Evolutionary conservation across 1,140 invertebrate species (phyloP), one percentile per base, ranked within the genome.

Genomic region (Ceratosolen fusciceps): DNA sequence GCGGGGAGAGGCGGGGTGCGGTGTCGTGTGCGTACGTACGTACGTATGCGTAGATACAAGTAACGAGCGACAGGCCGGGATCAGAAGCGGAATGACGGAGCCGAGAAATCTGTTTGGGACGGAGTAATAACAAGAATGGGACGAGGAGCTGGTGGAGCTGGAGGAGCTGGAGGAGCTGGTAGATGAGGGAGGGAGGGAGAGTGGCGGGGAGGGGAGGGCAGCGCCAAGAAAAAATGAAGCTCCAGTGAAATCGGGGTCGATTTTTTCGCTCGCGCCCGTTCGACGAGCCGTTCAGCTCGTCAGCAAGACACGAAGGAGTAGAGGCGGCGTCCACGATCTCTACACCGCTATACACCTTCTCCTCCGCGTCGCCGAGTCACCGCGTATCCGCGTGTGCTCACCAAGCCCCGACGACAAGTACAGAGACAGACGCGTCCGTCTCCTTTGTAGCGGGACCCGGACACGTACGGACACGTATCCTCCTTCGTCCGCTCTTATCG

Each of bases 191-290:
- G 54, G n/a, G n/a, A 21, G n/a, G n/a, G n/a, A n/a, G n/a, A 21
- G n/a, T 7, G 5, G 54, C n/a, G 54, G 5, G 54, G 16, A 12
- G n/a, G n/a, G n/a, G 9, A 5, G 29, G 4, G n/a, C 16, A 43
- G 65, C 65, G 37, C 16, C 1, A 29, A 2, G 16, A 2, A 43
- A 34, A 62, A 67, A 43, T 7, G 65, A 67, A 39, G 37, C 24
- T 34, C 7, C 26, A 74, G 73, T 74, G 73, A 74, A 74, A 74
- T 74, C 58, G 58, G 39, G n/a, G 72, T 60, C 72, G 58, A 74
- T 74, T 74, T 52, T 43, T 29, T 74, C 72, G 56, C 37, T 47
- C 24, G 56, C 49, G 52, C 52, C 31, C 71, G 31, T 73, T 58
- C 52, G n/a, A 21, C n/a, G 19, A 34, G 39, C n/a, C 37, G 26